phyloP scores from a whole-genome alignment of 2,113 vertebrate species.

The Guaruba guarouba region DNA sequence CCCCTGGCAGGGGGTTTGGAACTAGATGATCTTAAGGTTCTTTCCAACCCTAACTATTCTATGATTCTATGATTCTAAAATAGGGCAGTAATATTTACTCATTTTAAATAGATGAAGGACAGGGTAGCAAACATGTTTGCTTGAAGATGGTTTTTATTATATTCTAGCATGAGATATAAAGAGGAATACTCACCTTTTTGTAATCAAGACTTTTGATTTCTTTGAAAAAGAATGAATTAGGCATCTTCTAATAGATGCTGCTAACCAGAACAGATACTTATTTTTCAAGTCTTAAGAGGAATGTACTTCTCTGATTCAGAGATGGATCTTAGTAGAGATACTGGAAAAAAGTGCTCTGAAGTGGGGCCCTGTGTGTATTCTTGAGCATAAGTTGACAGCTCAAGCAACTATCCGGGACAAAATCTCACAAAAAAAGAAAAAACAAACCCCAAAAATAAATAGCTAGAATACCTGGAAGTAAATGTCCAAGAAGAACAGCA shows the following conservation, averaged over 20 bases:
- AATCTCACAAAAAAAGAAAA: neutral
- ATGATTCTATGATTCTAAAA: neutral
- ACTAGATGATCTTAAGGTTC: no score
- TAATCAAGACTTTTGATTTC: neutral
- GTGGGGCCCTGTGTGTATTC: neutral
- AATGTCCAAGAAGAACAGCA: neutral
- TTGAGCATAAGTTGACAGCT: neutral
- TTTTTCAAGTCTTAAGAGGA: neutral
- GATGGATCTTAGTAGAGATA: neutral
- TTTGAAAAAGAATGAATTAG: neutral
- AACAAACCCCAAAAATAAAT: neutral
- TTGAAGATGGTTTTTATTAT: neutral
- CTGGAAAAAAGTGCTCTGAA: neutral
- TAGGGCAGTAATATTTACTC: neutral
- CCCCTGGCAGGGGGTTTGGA: no score
- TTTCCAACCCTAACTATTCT: no score
- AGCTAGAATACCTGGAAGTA: neutral
- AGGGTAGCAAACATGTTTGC: neutral
- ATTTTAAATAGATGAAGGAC: fast-evolving
- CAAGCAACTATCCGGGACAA: neutral
- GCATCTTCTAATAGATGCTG: neutral
- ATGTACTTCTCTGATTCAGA: neutral
- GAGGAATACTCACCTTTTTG: neutral
- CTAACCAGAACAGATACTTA: neutral
- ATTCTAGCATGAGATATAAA: neutral